Conservation (phyloP, 2,113 vertebrate genomes). For the Barbus barbus region DNA sequence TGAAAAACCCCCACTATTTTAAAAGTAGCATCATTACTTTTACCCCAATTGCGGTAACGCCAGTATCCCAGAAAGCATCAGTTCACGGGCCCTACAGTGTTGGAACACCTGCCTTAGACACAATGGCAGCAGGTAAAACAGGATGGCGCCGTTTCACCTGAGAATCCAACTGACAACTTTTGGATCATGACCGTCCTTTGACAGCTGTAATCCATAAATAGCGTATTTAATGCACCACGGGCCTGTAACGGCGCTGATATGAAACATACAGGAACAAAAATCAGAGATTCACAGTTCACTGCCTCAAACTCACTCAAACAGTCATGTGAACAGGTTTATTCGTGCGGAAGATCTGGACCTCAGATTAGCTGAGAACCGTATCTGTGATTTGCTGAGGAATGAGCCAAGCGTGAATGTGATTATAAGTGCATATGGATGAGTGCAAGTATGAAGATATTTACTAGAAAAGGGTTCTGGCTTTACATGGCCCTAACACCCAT, state of each 20-base stretch:
- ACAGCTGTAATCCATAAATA: constrained; percentile 15
- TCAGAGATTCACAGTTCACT: not conserved
- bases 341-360: constrained; percentile 23
- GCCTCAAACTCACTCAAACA: not conserved
- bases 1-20: not conserved
- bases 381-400: not conserved
- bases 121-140: constrained; percentile 9
- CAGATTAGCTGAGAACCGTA: not conserved
- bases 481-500: not conserved
- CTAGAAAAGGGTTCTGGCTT: not conserved
- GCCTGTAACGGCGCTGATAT: too few species aligned
- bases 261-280: constrained; percentile 4
- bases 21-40: not conserved
- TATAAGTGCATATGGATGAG: not conserved
- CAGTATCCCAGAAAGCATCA: not conserved
- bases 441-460: not conserved
- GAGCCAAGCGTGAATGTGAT: constrained; percentile 1
- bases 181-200: not conserved
- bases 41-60: not conserved
- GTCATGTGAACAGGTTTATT: not conserved
- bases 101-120: not conserved
- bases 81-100: not conserved
- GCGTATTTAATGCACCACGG: not conserved
- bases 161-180: not conserved
- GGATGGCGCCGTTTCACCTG: not conserved